A percentile compares a stretch with the other conserved stretches of the same genome.
Evolutionary conservation across 23 tunicate genomes (phyloP).

Genomic region (Trididemnum nubilum): DNA sequence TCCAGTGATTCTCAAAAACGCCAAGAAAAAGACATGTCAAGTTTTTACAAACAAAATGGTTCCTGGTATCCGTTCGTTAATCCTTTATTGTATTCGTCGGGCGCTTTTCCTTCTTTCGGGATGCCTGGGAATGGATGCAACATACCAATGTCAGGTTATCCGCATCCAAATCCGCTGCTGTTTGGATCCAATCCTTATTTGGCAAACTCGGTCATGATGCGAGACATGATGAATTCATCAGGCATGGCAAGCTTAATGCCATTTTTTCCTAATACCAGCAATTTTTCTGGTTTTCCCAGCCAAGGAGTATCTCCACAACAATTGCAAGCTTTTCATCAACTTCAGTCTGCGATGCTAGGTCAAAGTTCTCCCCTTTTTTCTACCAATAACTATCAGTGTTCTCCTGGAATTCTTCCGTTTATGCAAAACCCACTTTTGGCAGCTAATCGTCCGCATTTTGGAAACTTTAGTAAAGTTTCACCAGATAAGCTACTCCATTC

Average conservation of each 20-base stretch:
- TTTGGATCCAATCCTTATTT: conserved; percentile 62
- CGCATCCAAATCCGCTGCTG: conserved; percentile 59
- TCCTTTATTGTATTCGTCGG: conserved; percentile 5
- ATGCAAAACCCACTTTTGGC: conserved; percentile 1
- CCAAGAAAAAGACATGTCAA: neutral
- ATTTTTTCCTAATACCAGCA: conserved; percentile 12
- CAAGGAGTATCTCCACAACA: conserved; percentile 38
- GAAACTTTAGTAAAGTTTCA: too few species aligned
- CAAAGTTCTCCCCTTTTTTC: neutral
- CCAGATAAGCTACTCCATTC: neutral
- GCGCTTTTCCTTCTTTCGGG: conserved; percentile 21
- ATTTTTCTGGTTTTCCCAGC: neutral
- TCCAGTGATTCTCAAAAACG: neutral
- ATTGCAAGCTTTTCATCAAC: conserved; percentile 50
- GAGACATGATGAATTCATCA: conserved; percentile 48
- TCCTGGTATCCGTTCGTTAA: conserved; percentile 18
- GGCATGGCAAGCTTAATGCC: conserved; percentile 7
- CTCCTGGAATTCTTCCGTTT: neutral
- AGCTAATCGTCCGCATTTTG: neutral
- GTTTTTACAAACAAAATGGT: neutral
- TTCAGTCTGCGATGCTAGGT: conserved; percentile 21
- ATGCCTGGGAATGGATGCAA: conserved; percentile 21
- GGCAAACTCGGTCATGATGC: conserved; percentile 55
- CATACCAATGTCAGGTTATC: conserved; percentile 29
- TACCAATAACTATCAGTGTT: neutral